Evolutionary conservation across 2,113 vertebrate genomes (phyloP).

Genomic region (Puma concolor): DNA sequence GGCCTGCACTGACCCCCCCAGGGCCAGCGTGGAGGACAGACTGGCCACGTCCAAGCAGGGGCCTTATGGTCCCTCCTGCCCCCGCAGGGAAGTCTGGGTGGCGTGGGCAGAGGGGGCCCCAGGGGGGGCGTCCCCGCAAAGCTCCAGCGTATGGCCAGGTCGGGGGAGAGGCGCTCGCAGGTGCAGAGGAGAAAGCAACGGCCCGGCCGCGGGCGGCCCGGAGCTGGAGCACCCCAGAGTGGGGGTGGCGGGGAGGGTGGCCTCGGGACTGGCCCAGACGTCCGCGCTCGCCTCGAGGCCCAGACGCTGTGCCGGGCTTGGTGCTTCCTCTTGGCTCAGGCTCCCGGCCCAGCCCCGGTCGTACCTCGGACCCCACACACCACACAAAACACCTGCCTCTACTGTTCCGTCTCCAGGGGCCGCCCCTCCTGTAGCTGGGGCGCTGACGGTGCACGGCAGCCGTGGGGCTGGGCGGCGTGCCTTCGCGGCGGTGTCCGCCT

Average conservation of each 20-base stretch:
- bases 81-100: not conserved
- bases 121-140: not conserved
- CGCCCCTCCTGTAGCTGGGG: not conserved
- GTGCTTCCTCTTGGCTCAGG: not conserved
- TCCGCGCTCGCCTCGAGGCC: accelerated
- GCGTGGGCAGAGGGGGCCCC: not conserved
- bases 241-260: not conserved
- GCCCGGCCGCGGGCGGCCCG: not conserved
- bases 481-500: not conserved
- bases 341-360: no score
- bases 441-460: accelerated
- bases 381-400: not conserved
- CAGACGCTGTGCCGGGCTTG: not conserved
- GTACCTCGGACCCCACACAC: no score
- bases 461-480: not conserved
- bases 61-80: accelerated
- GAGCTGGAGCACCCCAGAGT: not conserved
- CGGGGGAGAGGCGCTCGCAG: no score
- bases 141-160: not conserved
- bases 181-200: not conserved
- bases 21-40: not conserved
- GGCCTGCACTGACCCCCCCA: not conserved
- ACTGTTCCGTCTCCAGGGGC: not conserved
- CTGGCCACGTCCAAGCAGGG: accelerated
- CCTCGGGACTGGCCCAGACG: not conserved